phyloP scores from a whole-genome alignment of 2,113 vertebrate genomes.

The Sorex fumeus region DNA sequence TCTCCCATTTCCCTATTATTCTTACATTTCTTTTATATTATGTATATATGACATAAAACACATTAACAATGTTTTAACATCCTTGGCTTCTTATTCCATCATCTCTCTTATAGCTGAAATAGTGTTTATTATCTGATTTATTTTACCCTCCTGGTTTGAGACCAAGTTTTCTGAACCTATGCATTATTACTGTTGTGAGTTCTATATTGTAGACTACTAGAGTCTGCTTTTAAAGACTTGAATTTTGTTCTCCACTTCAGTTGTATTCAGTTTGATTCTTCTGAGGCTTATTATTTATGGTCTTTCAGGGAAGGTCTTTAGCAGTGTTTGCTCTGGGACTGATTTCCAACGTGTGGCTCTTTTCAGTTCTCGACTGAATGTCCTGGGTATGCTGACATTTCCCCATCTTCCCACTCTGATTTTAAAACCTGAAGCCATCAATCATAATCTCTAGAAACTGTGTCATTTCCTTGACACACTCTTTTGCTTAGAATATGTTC shows the following conservation, averaged over 20 bases:
- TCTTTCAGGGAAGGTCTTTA: not conserved
- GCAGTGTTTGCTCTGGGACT: not conserved
- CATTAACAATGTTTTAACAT: not conserved
- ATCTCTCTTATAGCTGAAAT: not conserved
- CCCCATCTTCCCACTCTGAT: not conserved
- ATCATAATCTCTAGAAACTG: not conserved
- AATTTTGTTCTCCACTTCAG: not conserved
- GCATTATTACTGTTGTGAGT: not conserved
- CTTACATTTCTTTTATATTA: constrained; percentile 19
- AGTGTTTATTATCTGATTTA: not conserved
- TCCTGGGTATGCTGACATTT: not conserved
- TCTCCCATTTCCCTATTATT: not conserved
- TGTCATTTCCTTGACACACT: not conserved
- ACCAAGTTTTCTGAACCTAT: no score
- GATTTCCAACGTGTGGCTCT: not conserved
- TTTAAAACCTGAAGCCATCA: not conserved
- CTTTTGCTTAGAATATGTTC: not conserved
- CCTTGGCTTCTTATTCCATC: not conserved
- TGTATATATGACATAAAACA: not conserved
- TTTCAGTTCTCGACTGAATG: not conserved
- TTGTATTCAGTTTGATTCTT: not conserved
- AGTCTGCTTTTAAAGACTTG: constrained; percentile 31
- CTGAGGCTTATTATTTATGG: not conserved
- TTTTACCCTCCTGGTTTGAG: no score
- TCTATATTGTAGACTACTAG: not conserved